These are phyloP conservation scores for Hydrotaea cyrtoneurina DNA, from an alignment of 2,888 invertebrate species.

Conservation along the genomic window DNA sequence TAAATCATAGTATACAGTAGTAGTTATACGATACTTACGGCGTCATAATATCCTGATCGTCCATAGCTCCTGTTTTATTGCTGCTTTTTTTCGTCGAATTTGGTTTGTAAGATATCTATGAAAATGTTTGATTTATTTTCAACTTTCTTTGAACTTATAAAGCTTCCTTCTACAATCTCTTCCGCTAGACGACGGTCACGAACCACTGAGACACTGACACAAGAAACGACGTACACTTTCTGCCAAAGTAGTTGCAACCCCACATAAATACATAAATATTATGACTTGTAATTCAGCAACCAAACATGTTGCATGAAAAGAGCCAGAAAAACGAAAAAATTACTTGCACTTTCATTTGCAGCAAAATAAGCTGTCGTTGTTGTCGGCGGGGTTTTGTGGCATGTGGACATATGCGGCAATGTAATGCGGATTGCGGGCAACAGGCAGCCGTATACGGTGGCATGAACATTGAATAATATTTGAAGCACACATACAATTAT, in stretches of 20 bases:
- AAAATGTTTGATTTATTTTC: conserved; percentile 26
- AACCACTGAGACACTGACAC: conserved; percentile 42
- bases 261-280: conserved; percentile 31
- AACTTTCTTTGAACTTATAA: conserved; percentile 53
- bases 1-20: background rate
- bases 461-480: conserved; percentile 61
- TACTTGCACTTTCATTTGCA: conserved; percentile 65
- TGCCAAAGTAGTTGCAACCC: conserved; percentile 1
- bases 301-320: conserved; percentile 10
- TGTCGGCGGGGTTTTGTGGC: background rate
- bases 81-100: background rate
- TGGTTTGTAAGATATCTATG: conserved; percentile 9
- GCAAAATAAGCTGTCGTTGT: conserved; percentile 6
- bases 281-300: too few species aligned
- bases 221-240: background rate
- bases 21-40: conserved; percentile 48
- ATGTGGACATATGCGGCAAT: conserved; percentile 25
- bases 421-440: conserved; percentile 39
- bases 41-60: conserved; percentile 45
- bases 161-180: conserved; percentile 62
- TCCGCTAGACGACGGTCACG: conserved; percentile 51
- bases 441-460: conserved; percentile 8
- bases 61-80: conserved; percentile 38
- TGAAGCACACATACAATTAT: conserved; percentile 22
- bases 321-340: conserved; percentile 21